These are phyloP conservation scores for Phania funesta DNA, from an alignment of 2,888 invertebrate species.

Conservation along the genomic window DNA sequence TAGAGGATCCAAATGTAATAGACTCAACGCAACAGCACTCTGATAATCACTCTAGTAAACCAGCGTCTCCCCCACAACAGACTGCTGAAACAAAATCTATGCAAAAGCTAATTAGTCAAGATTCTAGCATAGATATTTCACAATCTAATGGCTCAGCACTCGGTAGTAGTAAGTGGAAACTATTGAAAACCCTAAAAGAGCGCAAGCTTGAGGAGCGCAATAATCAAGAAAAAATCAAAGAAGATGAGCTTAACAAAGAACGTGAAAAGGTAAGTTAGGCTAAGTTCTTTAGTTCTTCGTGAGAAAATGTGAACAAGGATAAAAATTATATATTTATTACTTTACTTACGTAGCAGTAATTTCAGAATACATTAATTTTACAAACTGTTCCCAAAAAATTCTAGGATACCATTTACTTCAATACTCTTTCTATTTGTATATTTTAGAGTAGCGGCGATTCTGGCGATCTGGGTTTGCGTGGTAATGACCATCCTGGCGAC, in stretches of 20 bases:
- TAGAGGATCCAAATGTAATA: not conserved
- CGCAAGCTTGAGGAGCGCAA: conserved; percentile 92
- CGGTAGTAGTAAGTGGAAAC: conserved; percentile 94
- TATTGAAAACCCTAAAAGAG: conserved; percentile 93
- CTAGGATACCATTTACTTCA: no score
- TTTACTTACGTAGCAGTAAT: no score
- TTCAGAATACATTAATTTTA: no score
- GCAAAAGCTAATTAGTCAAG: conserved; percentile 69
- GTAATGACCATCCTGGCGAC: conserved; percentile 94
- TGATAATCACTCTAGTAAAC: not conserved
- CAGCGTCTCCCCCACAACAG: not conserved
- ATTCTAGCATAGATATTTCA: conserved; percentile 77
- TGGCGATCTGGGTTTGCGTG: conserved; percentile 88
- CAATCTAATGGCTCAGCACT: conserved; percentile 77
- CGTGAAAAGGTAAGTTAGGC: conserved; percentile 84
- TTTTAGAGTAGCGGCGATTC: conserved; percentile 89
- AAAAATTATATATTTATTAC: no score
- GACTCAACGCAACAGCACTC: not conserved
- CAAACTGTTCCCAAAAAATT: no score
- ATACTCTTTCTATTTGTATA: not conserved
- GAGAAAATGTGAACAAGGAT: not conserved
- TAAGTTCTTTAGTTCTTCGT: no score
- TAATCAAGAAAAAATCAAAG: conserved; percentile 85
- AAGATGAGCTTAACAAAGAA: conserved; percentile 84
- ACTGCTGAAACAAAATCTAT: not conserved